Evolutionary conservation across 2,113 vertebrate species (phyloP), one percentile per base, ranked within the genome.

Genomic region (Thymallus thymallus): DNA sequence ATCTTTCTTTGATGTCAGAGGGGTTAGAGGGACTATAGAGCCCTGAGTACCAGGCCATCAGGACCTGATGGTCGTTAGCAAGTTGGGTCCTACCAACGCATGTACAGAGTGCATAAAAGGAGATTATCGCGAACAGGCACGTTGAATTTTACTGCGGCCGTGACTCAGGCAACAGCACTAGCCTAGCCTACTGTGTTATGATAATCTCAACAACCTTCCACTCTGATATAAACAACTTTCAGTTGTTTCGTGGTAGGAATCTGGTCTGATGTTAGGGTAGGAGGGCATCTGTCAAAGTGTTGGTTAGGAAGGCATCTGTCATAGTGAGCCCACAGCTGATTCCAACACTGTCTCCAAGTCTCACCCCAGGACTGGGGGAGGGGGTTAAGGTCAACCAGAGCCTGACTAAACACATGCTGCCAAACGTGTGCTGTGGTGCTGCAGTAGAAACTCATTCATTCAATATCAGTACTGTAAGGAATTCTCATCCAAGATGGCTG

Each of bases 201-300:
- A 41, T 41, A 10, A 41, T 58, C 55, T 58, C 4, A 58, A 58
- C 1, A 20, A 16, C n/a, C 55, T n/a, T 58, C 16, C 55, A 58
- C 14, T 58, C 16, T 41, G 55, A 58, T 58, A 18, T 58, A 58
- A 58, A 58, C n/a, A 58, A 6, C 55, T 58, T n/a, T 58, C 55
- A n/a, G 55, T 58, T 58, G 35, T 41, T 41, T n/a, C 55, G 4
- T 58, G 55, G 55, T 20, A 16, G n/a, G 55, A 58, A 58, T 16
- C 55, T 20, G n/a, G n/a, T 16, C 55, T n/a, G 16, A 4, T 58
- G 55, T 20, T 20, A 7, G 14, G 55, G 55, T 16, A 16, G 55
- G 18, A 20, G 45, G 62, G 62, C 55, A 68, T 68, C 23, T 66
- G 74, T 62, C 51, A 68, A 22, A 73, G 55, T 58, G 55, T n/a